phyloP scores from a whole-genome alignment of 2,888 invertebrate genomes.

The Girardia tigrina region DNA sequence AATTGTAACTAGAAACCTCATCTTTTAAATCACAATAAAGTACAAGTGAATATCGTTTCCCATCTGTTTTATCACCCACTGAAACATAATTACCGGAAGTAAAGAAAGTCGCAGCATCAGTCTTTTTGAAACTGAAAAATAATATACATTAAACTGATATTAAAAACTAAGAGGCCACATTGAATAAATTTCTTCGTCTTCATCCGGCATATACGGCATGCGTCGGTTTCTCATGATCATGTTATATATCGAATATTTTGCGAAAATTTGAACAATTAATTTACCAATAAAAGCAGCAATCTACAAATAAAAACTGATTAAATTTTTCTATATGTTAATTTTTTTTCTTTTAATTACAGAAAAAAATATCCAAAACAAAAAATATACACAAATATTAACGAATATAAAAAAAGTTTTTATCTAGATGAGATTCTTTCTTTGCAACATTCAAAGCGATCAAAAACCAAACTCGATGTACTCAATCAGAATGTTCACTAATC shows the following conservation, averaged over 20 bases:
- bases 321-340: too few relatives aligned
- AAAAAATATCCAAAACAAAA: too few relatives aligned
- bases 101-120: not conserved
- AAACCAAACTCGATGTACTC: too few relatives aligned
- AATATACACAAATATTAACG: too few relatives aligned
- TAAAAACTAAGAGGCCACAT: not conserved
- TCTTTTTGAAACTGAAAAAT: not conserved
- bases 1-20: not conserved
- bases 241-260: slow-evolving; percentile 9
- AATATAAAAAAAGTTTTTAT: too few relatives aligned
- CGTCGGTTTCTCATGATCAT: slow-evolving; percentile 24
- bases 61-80: not conserved
- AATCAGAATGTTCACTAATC: too few relatives aligned
- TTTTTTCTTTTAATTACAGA: too few relatives aligned
- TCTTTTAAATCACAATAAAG: not conserved
- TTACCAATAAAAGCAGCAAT: slow-evolving; percentile 27
- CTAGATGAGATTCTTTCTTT: too few relatives aligned
- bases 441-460: too few relatives aligned
- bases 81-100: not conserved
- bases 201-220: slow-evolving; percentile 30
- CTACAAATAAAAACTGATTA: not conserved
- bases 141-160: too few relatives aligned
- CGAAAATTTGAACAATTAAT: not conserved
- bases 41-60: not conserved
- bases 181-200: slow-evolving; percentile 25